Evolutionary conservation across 2,113 vertebrate species (phyloP).

Genomic region (Orycteropus afer): DNA sequence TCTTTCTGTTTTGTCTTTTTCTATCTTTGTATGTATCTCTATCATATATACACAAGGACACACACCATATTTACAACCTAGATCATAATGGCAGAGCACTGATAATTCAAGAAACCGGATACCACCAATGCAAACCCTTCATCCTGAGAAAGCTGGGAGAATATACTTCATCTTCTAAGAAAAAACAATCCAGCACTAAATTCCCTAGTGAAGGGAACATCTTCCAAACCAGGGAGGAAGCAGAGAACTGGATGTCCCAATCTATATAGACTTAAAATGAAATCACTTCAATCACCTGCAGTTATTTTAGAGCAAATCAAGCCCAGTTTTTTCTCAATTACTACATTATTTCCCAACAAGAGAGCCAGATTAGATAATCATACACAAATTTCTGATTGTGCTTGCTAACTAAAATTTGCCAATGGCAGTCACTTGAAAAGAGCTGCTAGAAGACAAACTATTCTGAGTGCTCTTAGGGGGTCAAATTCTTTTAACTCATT

Average conservation of each 20-base stretch:
- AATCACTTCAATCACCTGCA: constrained; percentile 64
- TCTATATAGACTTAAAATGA: constrained; percentile 61
- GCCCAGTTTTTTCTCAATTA: constrained; percentile 64
- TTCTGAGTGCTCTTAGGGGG: constrained; percentile 31
- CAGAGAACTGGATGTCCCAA: constrained; percentile 15
- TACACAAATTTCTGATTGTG: constrained; percentile 66
- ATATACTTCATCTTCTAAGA: constrained; percentile 31
- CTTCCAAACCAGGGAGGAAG: not conserved
- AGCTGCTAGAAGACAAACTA: constrained; percentile 38
- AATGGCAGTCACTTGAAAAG: constrained; percentile 51
- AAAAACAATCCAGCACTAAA: constrained; percentile 5
- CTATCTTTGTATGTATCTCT: not conserved
- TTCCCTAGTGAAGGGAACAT: constrained; percentile 18
- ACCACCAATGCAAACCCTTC: not conserved
- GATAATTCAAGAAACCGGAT: constrained; percentile 41
- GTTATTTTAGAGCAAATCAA: constrained; percentile 63
- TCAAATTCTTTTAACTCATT: constrained; percentile 24
- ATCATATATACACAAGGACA: not conserved
- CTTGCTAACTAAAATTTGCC: constrained; percentile 51
- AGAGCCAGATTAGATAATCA: constrained; percentile 69
- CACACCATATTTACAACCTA: not conserved
- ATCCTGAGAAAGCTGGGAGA: not conserved
- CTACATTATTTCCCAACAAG: constrained; percentile 74
- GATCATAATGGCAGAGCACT: not conserved
- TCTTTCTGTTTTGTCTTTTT: not conserved